Base-by-base conservation (phyloP, 1,140 invertebrate genomes). In the Zaprionus capensis region DNA sequence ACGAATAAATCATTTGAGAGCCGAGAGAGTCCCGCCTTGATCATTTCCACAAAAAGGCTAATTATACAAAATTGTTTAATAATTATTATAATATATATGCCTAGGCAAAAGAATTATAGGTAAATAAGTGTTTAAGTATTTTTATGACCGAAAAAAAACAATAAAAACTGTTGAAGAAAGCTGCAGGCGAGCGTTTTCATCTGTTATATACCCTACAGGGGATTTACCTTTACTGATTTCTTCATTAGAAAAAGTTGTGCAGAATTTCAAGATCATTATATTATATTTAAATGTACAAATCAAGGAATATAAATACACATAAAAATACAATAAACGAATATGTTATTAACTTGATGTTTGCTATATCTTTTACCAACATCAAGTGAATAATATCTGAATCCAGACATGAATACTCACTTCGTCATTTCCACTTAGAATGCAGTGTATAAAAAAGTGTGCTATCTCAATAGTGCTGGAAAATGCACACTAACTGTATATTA, bases 1-100 rank as follows among this genome's bases (percentile, higher is more conserved):
- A 31, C 53, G 53, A 56, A 56, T 56, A 56, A 56, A 56, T 56
- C 46, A 49, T 49, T 49, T 49, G n/a, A 49, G 46, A 49, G 46
- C 9, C 46, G 24, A 51, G 46, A 49, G 46, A 49, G 46, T 49
- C 9, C 20, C 20, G 46, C 11, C 20, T 22, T 51, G 20, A 51
- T 24, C 12, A 51, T 51, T 51, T 51, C 14, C 22, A 51, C 46
- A 51, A 51, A 51, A 24, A 24, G 12, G n/a, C n/a, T 9, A 44
- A 46, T 46, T 46, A 46, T 3, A 46, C n/a, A 51, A 24, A 51
- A 51, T 22, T 51, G 46, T 24, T 51, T 22, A 24, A 51, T 24
- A 51, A 51, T 51, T 51, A 24, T 51, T 51, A 31, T 51, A 22
- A 24, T 51, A 34, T 11, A 41, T 41, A 46, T 9, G 46, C 20